Base-by-base conservation (phyloP, 1,140 invertebrate species). In the Xylocopa sonorina region DNA sequence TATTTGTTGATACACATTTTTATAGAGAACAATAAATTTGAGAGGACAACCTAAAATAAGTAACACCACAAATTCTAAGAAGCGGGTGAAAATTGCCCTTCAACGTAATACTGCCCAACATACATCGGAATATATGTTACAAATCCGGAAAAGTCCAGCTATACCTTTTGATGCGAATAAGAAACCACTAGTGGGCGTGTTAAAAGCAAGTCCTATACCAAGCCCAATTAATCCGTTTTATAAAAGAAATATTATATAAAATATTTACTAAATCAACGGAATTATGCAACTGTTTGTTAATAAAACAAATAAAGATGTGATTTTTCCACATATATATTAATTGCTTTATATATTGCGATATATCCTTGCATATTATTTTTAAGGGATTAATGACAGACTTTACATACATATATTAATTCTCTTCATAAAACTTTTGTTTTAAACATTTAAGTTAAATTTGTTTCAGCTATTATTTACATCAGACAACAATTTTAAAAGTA, bases 181-280 rank as follows among this genome's bases (percentile, higher is more conserved):
- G 51, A 94, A 94, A 86, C 96, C 96, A 0, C 86, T 88, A 0
- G 95, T 95, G 80, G 95, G 96, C 21, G 94, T 96, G 38, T 87
- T 97, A 1, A 97, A 97, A 88, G 93, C 94, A 0, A 94, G 93
- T 78, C 94, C 94, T 0, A 91, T 95, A n/a, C 93, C 94, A 0
- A 96, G 95, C n/a, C 96, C 95, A 0, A 95, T 96, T 29, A 96
- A 97, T 92, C 96, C 96, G 27, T 96, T 96, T 88, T 96, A 95
- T 78, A 96, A 94, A 87, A 94, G 4, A 48, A 18, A 53, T 53
- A 53, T 82, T 82, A 66, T 51, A 24, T 78, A 64, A 69, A 64
- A 76, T 82, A 27, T 69, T 64, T 67, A 14, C 46, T 55, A 32
- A 60, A 67, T 50, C 51, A 46, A 53, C 67, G 18, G 53, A 53